Evolutionary conservation across 2,888 invertebrate genomes (phyloP).

Genomic region (Mechanitis mazaeus): DNA sequence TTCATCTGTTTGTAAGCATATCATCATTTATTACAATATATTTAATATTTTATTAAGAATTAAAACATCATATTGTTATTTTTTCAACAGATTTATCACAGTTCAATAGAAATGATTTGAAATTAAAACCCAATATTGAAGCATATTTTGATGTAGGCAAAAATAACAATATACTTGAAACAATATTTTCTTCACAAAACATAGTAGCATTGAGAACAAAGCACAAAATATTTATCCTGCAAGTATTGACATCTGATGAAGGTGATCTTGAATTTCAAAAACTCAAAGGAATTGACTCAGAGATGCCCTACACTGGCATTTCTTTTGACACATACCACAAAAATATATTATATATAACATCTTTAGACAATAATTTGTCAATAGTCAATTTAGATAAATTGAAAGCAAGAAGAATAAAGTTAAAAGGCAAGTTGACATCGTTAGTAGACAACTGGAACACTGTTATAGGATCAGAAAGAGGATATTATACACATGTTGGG

Average conservation of each 20-base stretch:
- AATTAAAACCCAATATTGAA: slow-evolving; percentile 36
- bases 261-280: slow-evolving; percentile 41
- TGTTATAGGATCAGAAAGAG: slow-evolving; percentile 52
- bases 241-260: slow-evolving; percentile 37
- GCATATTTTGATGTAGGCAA: slow-evolving; percentile 49
- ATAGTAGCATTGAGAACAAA: slow-evolving; percentile 58
- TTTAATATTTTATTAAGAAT: not conserved
- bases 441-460: slow-evolving; percentile 60
- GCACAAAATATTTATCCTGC: slow-evolving; percentile 53
- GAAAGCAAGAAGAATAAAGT: slow-evolving; percentile 46
- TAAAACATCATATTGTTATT: not conserved
- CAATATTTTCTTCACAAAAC: slow-evolving; percentile 46
- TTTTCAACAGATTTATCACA: slow-evolving; percentile 52
- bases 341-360: slow-evolving; percentile 58
- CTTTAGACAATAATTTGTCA: slow-evolving; percentile 48
- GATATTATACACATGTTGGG: slow-evolving; percentile 51
- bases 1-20: slow-evolving; percentile 56
- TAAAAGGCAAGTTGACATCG: slow-evolving; percentile 40
- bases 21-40: not conserved
- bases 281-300: slow-evolving; percentile 50
- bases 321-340: slow-evolving; percentile 59
- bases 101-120: slow-evolving; percentile 42
- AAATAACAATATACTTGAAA: slow-evolving; percentile 55
- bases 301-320: slow-evolving; percentile 57
- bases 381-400: slow-evolving; percentile 63